Evolutionary conservation across 2,113 vertebrate species (phyloP), one percentile per base, ranked within the genome.

Genomic region (Strigops habroptila): DNA sequence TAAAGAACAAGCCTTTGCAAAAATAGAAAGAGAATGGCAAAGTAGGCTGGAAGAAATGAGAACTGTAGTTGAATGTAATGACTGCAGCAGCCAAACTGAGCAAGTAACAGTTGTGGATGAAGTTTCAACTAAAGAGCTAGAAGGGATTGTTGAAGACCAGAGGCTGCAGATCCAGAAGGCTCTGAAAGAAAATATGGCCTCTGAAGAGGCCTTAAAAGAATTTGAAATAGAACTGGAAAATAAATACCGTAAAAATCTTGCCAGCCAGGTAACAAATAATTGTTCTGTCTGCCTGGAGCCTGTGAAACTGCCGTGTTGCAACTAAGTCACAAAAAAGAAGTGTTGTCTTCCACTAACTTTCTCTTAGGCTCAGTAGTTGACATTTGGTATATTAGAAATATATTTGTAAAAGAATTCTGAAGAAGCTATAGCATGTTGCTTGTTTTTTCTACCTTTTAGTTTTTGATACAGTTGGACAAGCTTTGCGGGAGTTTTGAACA

Each of bases 21-120:
- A 98, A 97, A 87, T 98, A 95, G 98, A 99, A 96, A 97, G 87
- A 90, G 96, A 97, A 51, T 99, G 99, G 98, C 97, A 95, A 62
- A 96, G 90, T 74, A 98, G 96, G 86, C 91, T 99, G 86, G 98
- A 97, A 80, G 98, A 98, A 77, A 48, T 51, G 12, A 97, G 91
- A 96, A 63, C 75, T 88, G 79, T 79, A 57, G 82, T 80, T 53
- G 96, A 97, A 86, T 84, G 76, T n/a, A 95, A 92, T 46, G 97
- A 99, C 25, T 84, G 49, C 19, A 91, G 91, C 60, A 98, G 96
- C 97, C 99, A 99, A 86, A 98, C 98, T 5, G 98, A 98, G 19
- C 91, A 17, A 88, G 84, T 76, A 18, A 82, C 75, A 65, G 11
- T 25, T 79, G 44, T 10, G 64, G 93, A 91, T 69, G 82, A 86